A percentile compares a stretch with the other conserved stretches of the same genome.
These are phyloP conservation scores for Dryadula phaetusa DNA, from an alignment of 2,888 invertebrate species.

Conservation along the genomic window DNA sequence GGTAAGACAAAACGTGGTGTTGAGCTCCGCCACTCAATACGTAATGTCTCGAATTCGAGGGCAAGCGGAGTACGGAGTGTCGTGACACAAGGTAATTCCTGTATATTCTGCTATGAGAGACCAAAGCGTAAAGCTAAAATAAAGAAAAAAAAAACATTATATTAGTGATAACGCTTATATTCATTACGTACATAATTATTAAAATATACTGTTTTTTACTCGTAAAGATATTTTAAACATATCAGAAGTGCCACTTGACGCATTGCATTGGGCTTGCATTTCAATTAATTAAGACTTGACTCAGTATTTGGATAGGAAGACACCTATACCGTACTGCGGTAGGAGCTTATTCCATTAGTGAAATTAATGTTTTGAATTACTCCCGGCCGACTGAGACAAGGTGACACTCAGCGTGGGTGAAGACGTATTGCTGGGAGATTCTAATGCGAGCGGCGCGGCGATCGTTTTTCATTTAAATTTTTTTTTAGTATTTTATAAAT, in stretches of 20 bases:
- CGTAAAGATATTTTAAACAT: too few species aligned
- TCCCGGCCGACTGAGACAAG: constrained; percentile 52
- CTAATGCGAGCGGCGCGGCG: constrained; percentile 39
- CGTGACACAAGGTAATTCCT: too few species aligned
- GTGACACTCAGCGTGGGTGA: constrained; percentile 55
- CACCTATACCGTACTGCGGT: constrained; percentile 56
- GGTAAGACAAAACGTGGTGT: too few species aligned
- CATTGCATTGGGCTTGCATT: constrained; percentile 71
- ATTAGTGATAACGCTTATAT: too few species aligned
- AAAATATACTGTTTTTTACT: too few species aligned
- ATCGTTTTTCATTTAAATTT: constrained; percentile 23
- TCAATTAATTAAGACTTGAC: constrained; percentile 80
- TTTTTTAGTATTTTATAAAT: background rate
- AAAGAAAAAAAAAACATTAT: too few species aligned
- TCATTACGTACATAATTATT: too few species aligned
- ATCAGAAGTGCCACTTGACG: constrained; percentile 54
- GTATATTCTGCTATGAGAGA: too few species aligned
- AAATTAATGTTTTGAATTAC: constrained; percentile 84
- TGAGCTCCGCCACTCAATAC: too few species aligned
- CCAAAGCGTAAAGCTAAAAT: too few species aligned
- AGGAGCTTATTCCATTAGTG: constrained; percentile 81
- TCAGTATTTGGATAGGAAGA: constrained; percentile 74
- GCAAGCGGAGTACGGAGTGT: too few species aligned
- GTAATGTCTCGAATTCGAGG: too few species aligned
- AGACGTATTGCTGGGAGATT: constrained; percentile 52